phyloP scores from a whole-genome alignment of 2,113 vertebrate genomes.

The Thamnophis sirtalis region DNA sequence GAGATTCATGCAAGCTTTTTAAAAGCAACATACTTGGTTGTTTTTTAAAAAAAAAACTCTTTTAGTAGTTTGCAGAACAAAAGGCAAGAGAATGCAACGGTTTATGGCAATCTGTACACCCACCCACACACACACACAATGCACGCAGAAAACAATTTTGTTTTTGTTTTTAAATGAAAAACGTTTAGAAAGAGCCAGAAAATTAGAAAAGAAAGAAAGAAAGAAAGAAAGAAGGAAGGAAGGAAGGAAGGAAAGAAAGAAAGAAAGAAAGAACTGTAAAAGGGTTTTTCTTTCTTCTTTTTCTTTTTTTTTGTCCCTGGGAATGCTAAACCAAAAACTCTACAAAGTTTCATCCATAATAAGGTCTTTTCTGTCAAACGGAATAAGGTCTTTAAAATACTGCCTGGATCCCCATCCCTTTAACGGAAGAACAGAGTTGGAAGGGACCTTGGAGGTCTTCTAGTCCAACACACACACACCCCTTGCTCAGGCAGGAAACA shows the following conservation, averaged over 20 bases:
- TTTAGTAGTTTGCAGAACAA: background rate
- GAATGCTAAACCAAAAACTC: background rate
- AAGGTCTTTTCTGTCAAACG: background rate
- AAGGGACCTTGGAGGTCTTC: background rate
- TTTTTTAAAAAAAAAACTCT: background rate
- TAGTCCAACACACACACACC: background rate
- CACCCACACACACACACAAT: background rate
- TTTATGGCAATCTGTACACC: constrained; percentile 57
- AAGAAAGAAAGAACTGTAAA: background rate
- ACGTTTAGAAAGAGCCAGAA: background rate
- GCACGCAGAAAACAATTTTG: background rate
- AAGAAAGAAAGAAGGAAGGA: no score
- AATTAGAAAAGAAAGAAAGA: background rate
- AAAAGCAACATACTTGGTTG: background rate
- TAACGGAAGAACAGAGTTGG: background rate
- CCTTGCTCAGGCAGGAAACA: background rate
- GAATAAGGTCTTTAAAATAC: background rate
- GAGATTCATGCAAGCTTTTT: background rate
- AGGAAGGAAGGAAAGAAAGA: no score
- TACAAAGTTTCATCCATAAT: background rate
- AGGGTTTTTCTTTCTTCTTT: background rate
- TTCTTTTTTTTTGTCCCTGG: accelerated
- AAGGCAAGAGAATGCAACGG: constrained; percentile 51
- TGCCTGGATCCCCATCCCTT: background rate
- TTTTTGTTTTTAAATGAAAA: constrained; percentile 1